Base-by-base conservation (phyloP, 2,797 vertebrate species). In the Neosilurus hyrtlii region DNA sequence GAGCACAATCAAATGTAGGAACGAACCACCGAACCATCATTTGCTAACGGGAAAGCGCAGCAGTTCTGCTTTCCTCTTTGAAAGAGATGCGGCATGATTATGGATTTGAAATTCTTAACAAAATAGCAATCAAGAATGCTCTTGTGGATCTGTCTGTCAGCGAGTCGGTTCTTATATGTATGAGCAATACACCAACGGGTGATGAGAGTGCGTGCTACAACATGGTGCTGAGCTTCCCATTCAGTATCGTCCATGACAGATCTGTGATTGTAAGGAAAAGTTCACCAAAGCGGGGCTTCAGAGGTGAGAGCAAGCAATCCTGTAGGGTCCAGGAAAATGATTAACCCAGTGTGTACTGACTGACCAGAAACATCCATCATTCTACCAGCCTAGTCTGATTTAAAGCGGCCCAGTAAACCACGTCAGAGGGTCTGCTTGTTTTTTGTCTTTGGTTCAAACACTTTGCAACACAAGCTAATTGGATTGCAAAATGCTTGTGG, bases 271-370 rank as follows among this genome's bases (percentile, higher is more conserved):
- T n/a, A 61, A 61, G 35, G 56, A n/a, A 15, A n/a, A 43, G 56
- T 75, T 75, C 54, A 37, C 0, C 30, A 59, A 59, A 37, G 35
- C 56, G 43, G 56, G 5, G 30, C 11, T 24, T 76, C 10, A 7
- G 26, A 59, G 26, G 72, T 75, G 54, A 75, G 9, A 14, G 14
- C 57, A 61, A 76, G 57, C 74, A 76, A 61, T 61, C 22, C 56
- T n/a, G 56, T 35, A 43, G 12, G 35, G 73, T 76, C 61, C 56
- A 61, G 30, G 57, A 16, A 43, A 43, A 9, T 43, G 35, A 76
- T 76, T n/a, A 76, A 61, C 57, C 56, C 74, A 43, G 56, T 61
- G 74, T 43, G 74, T 56, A 59, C 30, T 2, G 18, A 57, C 12
- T 37, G 30, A 61, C 30, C 26, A 24, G 1, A 62, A 35, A 22